These are phyloP conservation scores for Caenorhabditis drosophilae DNA, from an alignment of 2,888 invertebrate genomes.

Conservation along the genomic window DNA sequence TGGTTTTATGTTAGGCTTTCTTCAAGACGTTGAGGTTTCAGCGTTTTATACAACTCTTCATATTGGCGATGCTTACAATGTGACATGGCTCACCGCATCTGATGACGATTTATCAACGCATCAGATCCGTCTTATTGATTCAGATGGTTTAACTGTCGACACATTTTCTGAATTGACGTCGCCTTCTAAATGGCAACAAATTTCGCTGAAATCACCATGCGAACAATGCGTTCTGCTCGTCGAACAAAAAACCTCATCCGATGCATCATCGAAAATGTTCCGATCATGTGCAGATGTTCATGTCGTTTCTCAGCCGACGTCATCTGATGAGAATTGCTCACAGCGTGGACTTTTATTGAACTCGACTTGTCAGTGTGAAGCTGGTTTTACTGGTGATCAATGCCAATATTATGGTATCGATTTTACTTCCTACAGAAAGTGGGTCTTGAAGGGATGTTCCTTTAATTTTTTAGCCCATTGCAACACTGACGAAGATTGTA, in stretches of 20 bases:
- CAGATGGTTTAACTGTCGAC: conserved; percentile 47
- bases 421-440: neutral
- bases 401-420: conserved; percentile 79
- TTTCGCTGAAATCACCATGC: conserved; percentile 33
- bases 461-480: conserved; percentile 50
- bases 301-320: no score
- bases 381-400: conserved; percentile 79
- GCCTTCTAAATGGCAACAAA: neutral
- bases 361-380: conserved; percentile 68
- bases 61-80: conserved; percentile 39
- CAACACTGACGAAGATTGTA: conserved; percentile 56
- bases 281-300: conserved; percentile 89
- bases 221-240: conserved; percentile 82
- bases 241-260: conserved; percentile 83
- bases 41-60: conserved; percentile 43
- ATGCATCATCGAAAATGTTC: conserved; percentile 85
- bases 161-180: conserved; percentile 30
- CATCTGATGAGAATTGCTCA: conserved; percentile 80
- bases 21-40: conserved; percentile 21
- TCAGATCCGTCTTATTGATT: conserved; percentile 51
- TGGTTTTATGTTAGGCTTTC: neutral
- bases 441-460: neutral
- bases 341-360: conserved; percentile 76
- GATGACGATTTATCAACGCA: no score
- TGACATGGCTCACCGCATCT: conserved; percentile 31